Evolutionary conservation across 2,888 invertebrate genomes (phyloP), one percentile per base, ranked within the genome.

Genomic region (Melinaea menophilus): DNA sequence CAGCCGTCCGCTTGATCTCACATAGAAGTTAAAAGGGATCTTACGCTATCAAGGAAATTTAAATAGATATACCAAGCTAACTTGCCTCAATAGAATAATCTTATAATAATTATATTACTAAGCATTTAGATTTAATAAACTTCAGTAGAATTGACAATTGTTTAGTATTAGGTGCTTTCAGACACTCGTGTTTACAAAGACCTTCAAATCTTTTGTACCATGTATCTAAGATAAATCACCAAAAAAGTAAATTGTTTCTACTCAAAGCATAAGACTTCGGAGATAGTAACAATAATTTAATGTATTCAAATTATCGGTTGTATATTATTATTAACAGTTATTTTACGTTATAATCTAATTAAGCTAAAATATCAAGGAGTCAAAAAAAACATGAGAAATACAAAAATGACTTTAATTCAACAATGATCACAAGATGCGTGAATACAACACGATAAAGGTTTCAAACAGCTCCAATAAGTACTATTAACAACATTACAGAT

Each of bases 1-100:
- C 41, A 51, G 56, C 59, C 75, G 76, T 73, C 59, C 67, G 71
- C 70, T 74, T 83, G 85, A 86, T 85, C 85, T 86, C 85, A 85
- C 76, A 75, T 73, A 64, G 65, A 61, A 66, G 56, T 71, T 69
- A 66, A 66, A 58, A 34, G 22, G 37, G 55, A 58, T 41, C 12
- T 58, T 60, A 47, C 54, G 55, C 22, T 63, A 58, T 48, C 41
- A 59, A 55, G 41, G 55, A 35, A 31, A 58, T 13, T 12, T 31
- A 55, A 41, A 41, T 37, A 13, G 9, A 41, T 48, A 48, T 46
- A 31, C 34, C 13, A 55, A 45, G 11, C 31, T 55, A 34, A 58
- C 67, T 70, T 69, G 63, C 65, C 65, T 64, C 61, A 58, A 55
- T 71, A 67, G 67, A 55, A 68, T 72, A 67, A 62, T 69, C 60